These are phyloP conservation scores for Meliscaeva auricollis DNA, from an alignment of 2,888 invertebrate species.

Conservation along the genomic window DNA sequence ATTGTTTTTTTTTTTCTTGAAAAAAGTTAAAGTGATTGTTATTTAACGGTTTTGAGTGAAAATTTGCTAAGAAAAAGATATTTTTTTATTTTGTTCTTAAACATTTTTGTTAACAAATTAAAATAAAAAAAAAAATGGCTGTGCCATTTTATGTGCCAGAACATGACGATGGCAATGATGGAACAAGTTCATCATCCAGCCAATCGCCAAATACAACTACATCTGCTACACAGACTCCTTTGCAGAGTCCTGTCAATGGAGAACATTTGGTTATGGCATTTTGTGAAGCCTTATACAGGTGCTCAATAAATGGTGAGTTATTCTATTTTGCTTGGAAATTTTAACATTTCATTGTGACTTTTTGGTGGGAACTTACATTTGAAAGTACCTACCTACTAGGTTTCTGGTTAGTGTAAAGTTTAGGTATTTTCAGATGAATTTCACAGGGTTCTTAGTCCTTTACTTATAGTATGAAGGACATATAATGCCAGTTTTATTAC, in stretches of 20 bases:
- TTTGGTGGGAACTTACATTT: too few species aligned
- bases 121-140: conserved; percentile 79
- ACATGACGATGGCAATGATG: conserved; percentile 81
- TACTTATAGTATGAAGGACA: too few species aligned
- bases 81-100: conserved; percentile 33
- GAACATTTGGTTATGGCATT: conserved; percentile 83
- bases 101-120: neutral
- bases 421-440: too few species aligned
- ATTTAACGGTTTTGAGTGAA: conserved; percentile 35
- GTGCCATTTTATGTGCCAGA: conserved; percentile 84
- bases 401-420: too few species aligned
- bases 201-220: conserved; percentile 82
- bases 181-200: conserved; percentile 79
- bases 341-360: too few species aligned
- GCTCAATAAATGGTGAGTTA: conserved; percentile 81
- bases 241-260: conserved; percentile 79
- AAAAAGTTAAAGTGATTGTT: conserved; percentile 24
- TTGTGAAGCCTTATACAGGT: conserved; percentile 82
- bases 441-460: too few species aligned
- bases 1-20: too few species aligned
- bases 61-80: too few species aligned
- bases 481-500: too few species aligned
- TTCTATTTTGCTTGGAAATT: neutral
- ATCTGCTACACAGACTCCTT: conserved; percentile 78
- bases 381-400: too few species aligned